Conservation (phyloP, 2,797 vertebrate species). For the Rhabdophis nuchalis region DNA sequence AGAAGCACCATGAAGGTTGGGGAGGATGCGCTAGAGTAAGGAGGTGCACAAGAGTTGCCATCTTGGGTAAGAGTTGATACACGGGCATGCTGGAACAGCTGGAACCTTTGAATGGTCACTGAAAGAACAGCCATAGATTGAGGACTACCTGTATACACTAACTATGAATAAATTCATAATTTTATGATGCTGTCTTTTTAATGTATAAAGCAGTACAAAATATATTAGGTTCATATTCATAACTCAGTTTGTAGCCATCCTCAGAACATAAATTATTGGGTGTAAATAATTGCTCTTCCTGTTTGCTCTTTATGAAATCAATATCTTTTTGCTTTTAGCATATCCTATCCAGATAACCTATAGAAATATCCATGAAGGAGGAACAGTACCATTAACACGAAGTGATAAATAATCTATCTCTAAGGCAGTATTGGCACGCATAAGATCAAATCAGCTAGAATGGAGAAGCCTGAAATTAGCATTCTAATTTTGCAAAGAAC, state of each 20-base stretch:
- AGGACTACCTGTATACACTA: background rate
- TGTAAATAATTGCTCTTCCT: conserved; percentile 49
- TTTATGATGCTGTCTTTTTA: background rate
- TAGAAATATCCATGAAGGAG: conserved; percentile 58
- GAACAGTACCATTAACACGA: conserved; percentile 33
- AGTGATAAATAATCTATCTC: conserved; percentile 36
- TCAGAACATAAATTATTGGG: conserved; percentile 44
- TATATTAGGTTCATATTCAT: background rate
- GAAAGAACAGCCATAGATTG: background rate
- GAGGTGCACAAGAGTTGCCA: background rate
- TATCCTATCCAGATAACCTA: conserved; percentile 40
- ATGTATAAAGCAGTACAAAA: background rate
- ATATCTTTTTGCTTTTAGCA: conserved; percentile 40
- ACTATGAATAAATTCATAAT: background rate
- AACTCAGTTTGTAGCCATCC: conserved; percentile 36
- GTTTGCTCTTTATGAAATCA: conserved; percentile 47
- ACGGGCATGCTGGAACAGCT: background rate
- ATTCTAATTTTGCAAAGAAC: conserved; percentile 1
- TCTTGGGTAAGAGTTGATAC: background rate
- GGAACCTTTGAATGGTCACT: background rate
- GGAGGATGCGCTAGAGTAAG: background rate
- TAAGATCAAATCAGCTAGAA: conserved; percentile 31
- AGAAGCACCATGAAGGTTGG: background rate
- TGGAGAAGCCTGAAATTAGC: conserved; percentile 10
- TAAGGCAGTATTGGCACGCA: conserved; percentile 35